phyloP scores from a whole-genome alignment of 2,113 vertebrate species.

The Hippocampus abdominalis region DNA sequence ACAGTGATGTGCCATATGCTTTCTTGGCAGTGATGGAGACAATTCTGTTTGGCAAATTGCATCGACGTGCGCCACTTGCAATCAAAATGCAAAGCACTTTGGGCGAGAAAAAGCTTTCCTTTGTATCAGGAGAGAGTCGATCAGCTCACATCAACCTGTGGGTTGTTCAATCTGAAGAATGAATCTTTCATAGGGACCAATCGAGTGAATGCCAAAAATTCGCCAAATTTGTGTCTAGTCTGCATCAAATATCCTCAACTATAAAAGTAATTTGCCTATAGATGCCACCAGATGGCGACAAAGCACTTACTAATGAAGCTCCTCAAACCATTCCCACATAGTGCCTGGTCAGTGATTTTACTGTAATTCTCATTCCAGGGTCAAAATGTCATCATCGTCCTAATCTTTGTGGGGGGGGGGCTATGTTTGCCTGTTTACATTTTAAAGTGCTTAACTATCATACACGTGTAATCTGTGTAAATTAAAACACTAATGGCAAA shows the following conservation, averaged over 20 bases:
- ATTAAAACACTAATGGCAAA: no score
- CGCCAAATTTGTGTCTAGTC: background rate
- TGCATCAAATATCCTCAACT: no score
- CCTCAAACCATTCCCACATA: no score
- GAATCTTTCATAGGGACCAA: background rate
- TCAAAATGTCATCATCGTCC: background rate
- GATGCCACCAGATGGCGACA: no score
- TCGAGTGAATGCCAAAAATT: background rate
- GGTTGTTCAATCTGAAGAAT: background rate
- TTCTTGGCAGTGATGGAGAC: slow-evolving; percentile 27
- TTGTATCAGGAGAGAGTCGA: background rate
- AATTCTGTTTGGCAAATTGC: slow-evolving; percentile 1
- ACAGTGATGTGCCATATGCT: slow-evolving; percentile 27
- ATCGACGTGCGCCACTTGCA: slow-evolving; percentile 6
- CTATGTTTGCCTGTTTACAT: no score
- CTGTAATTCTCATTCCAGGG: background rate
- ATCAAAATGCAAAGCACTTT: slow-evolving; percentile 20
- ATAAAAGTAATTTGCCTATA: no score
- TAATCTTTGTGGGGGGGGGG: background rate
- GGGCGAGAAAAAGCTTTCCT: background rate
- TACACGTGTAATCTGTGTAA: background rate
- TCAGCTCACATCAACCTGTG: background rate
- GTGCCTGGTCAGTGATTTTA: no score
- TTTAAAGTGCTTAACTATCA: slow-evolving; percentile 2
- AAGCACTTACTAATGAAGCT: no score